phyloP scores from a whole-genome alignment of 2,113 vertebrate species.

The Piaya cayana region DNA sequence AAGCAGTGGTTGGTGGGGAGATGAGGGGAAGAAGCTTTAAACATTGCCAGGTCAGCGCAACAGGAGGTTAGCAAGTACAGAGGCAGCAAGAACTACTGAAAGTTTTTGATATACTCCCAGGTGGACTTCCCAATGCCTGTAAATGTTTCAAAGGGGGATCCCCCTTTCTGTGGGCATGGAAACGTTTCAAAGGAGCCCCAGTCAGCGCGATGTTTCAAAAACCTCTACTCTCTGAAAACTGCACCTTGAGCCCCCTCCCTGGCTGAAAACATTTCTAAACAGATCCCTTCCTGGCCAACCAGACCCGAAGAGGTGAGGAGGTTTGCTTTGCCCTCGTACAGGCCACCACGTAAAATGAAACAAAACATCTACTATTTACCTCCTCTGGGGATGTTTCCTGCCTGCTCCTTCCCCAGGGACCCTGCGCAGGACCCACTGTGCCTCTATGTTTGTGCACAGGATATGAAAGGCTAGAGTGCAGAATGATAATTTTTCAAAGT shows the following conservation, averaged over 20 bases:
- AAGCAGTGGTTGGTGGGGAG: neutral
- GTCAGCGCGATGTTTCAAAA: constrained; percentile 47
- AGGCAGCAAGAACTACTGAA: constrained; percentile 30
- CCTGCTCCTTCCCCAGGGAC: constrained; percentile 23
- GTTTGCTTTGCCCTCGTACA: constrained; percentile 2
- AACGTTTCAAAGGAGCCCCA: constrained; percentile 61
- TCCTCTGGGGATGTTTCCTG: constrained; percentile 40
- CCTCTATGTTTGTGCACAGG: constrained; percentile 48
- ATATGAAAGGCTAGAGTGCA: constrained; percentile 41
- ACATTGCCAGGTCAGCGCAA: constrained; percentile 10
- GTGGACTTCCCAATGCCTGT: constrained; percentile 36
- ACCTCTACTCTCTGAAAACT: constrained; percentile 9
- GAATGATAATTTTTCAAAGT: constrained; percentile 57
- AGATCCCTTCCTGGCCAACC: constrained; percentile 28
- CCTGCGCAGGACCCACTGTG: neutral
- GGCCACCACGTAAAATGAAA: constrained; percentile 20
- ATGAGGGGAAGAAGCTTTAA: constrained; percentile 27
- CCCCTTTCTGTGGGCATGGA: neutral
- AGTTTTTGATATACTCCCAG: constrained; percentile 44
- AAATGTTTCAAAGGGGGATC: constrained; percentile 59
- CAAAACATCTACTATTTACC: constrained; percentile 15
- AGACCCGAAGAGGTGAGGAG: neutral
- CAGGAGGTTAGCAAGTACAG: constrained; percentile 53
- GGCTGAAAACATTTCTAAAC: constrained; percentile 45
- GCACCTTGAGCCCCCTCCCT: neutral